Evolutionary conservation across 2,797 vertebrate species (phyloP).

Genomic region (Uromys caudimaculatus): DNA sequence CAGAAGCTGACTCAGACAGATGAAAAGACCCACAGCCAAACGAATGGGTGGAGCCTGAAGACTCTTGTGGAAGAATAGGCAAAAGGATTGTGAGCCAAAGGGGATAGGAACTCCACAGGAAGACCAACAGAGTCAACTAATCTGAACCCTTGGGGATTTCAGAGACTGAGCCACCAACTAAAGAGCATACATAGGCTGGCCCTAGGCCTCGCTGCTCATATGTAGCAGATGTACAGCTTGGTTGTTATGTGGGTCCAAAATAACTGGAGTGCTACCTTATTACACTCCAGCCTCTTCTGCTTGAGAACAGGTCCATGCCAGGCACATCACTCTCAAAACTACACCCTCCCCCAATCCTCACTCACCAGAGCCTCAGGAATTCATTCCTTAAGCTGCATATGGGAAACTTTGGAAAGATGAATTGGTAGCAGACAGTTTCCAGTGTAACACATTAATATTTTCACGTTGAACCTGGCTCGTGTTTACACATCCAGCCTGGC

Average conservation of each 20-base stretch:
- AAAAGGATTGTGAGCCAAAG: background rate
- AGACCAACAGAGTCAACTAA: background rate
- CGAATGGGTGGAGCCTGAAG: background rate
- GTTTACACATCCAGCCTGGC: slow-evolving; percentile 69
- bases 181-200: background rate
- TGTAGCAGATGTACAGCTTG: background rate
- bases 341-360: background rate
- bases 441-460: slow-evolving; percentile 62
- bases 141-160: background rate
- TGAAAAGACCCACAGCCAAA: background rate
- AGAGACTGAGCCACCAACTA: background rate
- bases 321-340: background rate
- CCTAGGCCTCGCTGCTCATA: background rate
- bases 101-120: background rate
- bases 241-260: background rate
- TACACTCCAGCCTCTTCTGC: background rate
- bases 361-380: background rate
- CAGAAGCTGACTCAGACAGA: background rate
- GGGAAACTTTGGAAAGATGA: slow-evolving; percentile 56
- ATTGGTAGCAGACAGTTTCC: slow-evolving; percentile 56
- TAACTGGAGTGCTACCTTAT: background rate
- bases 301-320: background rate
- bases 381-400: background rate
- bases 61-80: background rate
- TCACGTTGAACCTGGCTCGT: background rate